Percentiles rank a stretch among this genome's conserved stretches.
phyloP scores from a whole-genome alignment of 2,888 invertebrate species.

The Hymenopus coronatus region DNA sequence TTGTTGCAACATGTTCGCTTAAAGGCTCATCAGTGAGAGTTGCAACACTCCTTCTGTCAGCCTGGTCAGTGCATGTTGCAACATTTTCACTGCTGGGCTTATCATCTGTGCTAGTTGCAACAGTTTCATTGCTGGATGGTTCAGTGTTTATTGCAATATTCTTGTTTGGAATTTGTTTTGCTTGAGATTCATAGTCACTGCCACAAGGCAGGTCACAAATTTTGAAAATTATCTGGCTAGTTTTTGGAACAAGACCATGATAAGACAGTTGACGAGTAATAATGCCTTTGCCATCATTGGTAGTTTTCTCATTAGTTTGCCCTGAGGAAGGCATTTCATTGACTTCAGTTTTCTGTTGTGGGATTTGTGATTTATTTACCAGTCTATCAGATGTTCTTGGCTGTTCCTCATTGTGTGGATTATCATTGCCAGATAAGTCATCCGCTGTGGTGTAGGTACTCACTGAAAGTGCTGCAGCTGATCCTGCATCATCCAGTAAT shows the following conservation, averaged over 20 bases:
- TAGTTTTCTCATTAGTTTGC: background rate
- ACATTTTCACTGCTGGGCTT: background rate
- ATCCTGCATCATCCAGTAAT: background rate
- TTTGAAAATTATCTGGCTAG: background rate
- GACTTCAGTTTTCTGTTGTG: background rate
- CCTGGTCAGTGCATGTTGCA: conserved; percentile 1
- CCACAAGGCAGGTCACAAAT: background rate
- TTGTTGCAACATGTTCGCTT: background rate
- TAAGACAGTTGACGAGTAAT: background rate
- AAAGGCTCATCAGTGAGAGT: background rate
- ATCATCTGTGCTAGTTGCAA: background rate
- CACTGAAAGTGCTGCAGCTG: background rate
- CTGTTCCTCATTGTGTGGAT: background rate
- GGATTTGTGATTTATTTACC: background rate
- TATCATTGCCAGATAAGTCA: background rate
- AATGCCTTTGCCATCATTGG: background rate
- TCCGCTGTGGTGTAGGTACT: background rate
- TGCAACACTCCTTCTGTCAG: background rate
- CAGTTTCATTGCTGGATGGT: background rate
- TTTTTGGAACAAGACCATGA: background rate
- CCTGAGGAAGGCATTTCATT: background rate
- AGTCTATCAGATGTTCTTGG: background rate
- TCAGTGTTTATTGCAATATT: background rate
- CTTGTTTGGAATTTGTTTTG: background rate
- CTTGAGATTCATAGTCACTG: background rate